Conservation (phyloP, 2,797 vertebrate genomes). For the Acanthurus lineatus region DNA sequence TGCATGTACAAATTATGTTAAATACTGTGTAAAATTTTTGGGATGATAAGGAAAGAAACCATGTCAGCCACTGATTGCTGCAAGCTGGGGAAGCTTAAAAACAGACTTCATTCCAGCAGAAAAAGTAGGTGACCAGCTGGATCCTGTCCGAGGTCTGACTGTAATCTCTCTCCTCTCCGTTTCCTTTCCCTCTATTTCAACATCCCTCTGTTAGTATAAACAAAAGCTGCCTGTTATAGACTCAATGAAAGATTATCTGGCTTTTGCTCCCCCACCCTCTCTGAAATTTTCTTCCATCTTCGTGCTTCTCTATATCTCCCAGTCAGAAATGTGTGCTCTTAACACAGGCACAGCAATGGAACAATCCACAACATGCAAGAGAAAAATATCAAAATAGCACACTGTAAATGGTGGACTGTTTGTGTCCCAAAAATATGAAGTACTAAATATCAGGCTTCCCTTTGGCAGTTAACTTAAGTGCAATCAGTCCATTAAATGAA, state of each 20-base stretch:
- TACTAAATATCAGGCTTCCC: not conserved
- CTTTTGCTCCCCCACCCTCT: not conserved
- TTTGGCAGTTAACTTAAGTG: not conserved
- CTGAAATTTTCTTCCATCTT: not conserved
- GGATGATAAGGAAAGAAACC: not conserved
- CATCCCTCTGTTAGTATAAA: not conserved
- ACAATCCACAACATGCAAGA: not conserved
- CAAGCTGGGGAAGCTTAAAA: not conserved
- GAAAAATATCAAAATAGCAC: not conserved
- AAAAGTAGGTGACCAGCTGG: slow-evolving; percentile 19
- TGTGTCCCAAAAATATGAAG: not conserved
- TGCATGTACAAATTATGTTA: not conserved
- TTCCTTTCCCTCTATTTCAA: not conserved
- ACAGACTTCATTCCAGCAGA: not conserved
- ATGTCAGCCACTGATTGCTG: not conserved
- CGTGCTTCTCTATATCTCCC: not conserved
- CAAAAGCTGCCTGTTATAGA: slow-evolving; percentile 7
- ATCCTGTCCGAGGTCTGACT: not conserved
- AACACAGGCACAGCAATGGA: not conserved
- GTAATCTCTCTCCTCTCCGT: not conserved
- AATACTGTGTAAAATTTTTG: not conserved
- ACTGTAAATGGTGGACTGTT: not conserved
- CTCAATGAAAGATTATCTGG: not conserved
- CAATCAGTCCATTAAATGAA: not conserved
- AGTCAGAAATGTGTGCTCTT: not conserved